Evolutionary conservation across 2,888 invertebrate species (phyloP), one percentile per base, ranked within the genome.

Genomic region (Andrena bicolor): DNA sequence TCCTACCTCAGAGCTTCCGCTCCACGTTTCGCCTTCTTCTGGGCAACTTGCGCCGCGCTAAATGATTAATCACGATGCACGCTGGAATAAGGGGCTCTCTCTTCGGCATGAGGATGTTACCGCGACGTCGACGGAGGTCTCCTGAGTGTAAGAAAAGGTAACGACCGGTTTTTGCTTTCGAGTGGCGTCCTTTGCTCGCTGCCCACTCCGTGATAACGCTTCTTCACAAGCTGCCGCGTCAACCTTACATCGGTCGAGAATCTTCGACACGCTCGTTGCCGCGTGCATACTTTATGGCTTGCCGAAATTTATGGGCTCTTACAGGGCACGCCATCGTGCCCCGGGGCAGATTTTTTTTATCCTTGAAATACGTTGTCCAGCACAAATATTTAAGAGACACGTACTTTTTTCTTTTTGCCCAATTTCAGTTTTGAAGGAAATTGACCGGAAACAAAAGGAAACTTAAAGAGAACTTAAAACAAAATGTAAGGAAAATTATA

Each of bases 71-170:
- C 77, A 82, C 72, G 71, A 93, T 93, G 93, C 92, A 93, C 71
- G 91, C 91, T 80, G 92, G 92, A 83, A 91, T 92, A 87, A 92
- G 93, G 84, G 91, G 93, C 75, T 87, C 92, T 73, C 89, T 92
- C 83, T 84, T 91, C 80, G 90, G 89, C 61, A 85, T 86, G 30
- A 86, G 83, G 76, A 85, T 85, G 66, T 81, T 84, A 56, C 85
- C 88, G 48, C 87, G 78, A 10, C 77, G 69, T 8, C 82, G 58
- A 74, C 76, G 74, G 41, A 82, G 35, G 51, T 82, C 76, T 13
- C 41, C 70, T 64, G 83, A 85, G 30, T 64, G 77, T 61, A 80
- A 73, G 68, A 85, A 70, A 78, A 87, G 86, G 86, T 86, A 87
- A 86, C 32, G n/a, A 61, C 49, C 26, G 41, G 65, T 26, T 79